These are phyloP conservation scores for Oryctolagus cuniculus DNA, from an alignment of 2,113 vertebrate genomes.

Conservation along the genomic window DNA sequence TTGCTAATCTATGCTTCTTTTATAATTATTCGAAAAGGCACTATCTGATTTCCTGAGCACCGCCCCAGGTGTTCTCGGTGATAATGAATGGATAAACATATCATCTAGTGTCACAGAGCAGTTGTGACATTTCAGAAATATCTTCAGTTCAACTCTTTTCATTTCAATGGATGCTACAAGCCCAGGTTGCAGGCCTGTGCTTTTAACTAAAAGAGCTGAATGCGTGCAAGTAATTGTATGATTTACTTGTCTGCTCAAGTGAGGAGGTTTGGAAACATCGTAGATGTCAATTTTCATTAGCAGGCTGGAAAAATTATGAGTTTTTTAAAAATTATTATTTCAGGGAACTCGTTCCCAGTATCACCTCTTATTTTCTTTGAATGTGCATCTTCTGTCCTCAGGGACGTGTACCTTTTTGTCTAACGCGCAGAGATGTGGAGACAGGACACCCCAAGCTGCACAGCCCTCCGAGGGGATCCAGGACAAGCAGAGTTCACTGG, in stretches of 20 bases:
- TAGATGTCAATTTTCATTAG: slow-evolving; percentile 84
- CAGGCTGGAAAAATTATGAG: slow-evolving; percentile 61
- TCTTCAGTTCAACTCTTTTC: slow-evolving; percentile 88
- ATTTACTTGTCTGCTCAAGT: slow-evolving; percentile 82
- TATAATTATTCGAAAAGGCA: slow-evolving; percentile 83
- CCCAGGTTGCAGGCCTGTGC: slow-evolving; percentile 83
- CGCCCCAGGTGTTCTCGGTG: slow-evolving; percentile 90
- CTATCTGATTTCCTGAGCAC: slow-evolving; percentile 84
- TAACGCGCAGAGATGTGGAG: slow-evolving; percentile 46
- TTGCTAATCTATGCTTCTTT: slow-evolving; percentile 82
- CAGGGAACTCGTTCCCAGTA: slow-evolving; percentile 42
- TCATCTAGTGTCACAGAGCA: slow-evolving; percentile 88
- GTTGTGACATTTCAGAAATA: slow-evolving; percentile 92
- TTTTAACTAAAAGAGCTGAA: slow-evolving; percentile 87
- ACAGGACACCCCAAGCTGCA: slow-evolving; percentile 18
- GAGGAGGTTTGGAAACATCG: slow-evolving; percentile 84
- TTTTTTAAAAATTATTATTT: slow-evolving; percentile 63
- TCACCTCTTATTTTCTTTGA: slow-evolving; percentile 75
- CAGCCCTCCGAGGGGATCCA: background rate
- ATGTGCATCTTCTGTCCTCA: slow-evolving; percentile 60
- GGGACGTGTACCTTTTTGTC: slow-evolving; percentile 44
- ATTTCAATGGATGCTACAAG: slow-evolving; percentile 87
- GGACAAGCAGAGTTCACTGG: background rate
- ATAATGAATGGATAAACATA: slow-evolving; percentile 93
- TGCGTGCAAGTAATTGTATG: slow-evolving; percentile 89